Evolutionary conservation across 2,888 invertebrate genomes (phyloP), one percentile per base, ranked within the genome.

Genomic region (Heliconius ismenius): DNA sequence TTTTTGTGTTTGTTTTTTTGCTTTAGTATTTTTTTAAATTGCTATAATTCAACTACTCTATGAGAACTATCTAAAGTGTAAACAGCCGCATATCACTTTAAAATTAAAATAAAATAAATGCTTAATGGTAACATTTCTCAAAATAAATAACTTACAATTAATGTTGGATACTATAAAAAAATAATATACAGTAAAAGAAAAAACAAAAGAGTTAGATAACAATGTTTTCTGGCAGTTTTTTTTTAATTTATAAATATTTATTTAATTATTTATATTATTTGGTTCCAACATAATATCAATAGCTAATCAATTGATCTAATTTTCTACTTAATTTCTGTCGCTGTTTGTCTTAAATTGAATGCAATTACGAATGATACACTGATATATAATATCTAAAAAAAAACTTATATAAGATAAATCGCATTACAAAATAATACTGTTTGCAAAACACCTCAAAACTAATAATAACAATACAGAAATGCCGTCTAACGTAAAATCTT

Each of bases 71-170:
- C 54, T 58, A 65, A 75, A 62, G 28, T 43, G 13, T 26, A 74
- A 79, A 81, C 80, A 80, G 81, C 81, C 80, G 64, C 54, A 76
- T 78, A 69, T 81, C 81, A 81, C 81, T 80, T 74, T 68, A 60
- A 65, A 58, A n/a, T 21, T 3, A 54, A 54, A 54, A 54, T 58
- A 58, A 58, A 58, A 78, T 68, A 74, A 69, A 75, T 60, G 63
- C 80, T 73, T 75, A 64, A 73, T 70, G 79, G 76, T 81, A 81
- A 79, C 81, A 76, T 64, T 39, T 62, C 2, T 60, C 36, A 62
- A 58, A 58, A 79, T 70, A 73, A 78, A 79, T 78, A 76, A 79
- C 76, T 78, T 77, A 77, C 15, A 77, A 70, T 39, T 70, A 72
- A 73, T 67, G 65, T 39, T 75, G 58, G 60, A 39, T 26, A 18